phyloP scores from a whole-genome alignment of 1,140 invertebrate genomes.

The Calycopis cecrops region DNA sequence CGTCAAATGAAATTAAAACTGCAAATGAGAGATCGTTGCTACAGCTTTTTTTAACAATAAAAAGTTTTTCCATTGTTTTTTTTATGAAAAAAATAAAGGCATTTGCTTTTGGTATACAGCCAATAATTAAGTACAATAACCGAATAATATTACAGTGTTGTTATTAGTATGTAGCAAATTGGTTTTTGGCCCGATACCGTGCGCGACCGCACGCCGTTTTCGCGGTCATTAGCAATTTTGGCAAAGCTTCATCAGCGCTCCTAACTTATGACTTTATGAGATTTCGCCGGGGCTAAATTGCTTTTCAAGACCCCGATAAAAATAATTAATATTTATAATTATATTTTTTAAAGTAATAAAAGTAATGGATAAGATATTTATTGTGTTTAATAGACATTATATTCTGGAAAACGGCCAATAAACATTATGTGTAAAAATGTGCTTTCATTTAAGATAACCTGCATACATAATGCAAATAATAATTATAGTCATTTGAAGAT shows the following conservation, averaged over 20 bases:
- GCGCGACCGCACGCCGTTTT: slow-evolving; percentile 56
- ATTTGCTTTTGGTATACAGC: no score
- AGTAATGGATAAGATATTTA: not conserved
- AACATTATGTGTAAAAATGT: no score
- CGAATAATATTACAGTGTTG: slow-evolving; percentile 46
- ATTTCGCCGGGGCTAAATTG: slow-evolving; percentile 50
- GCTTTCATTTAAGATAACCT: no score
- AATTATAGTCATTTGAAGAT: no score
- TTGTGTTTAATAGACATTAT: no score
- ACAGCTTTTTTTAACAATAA: no score
- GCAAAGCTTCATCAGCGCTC: slow-evolving; percentile 55
- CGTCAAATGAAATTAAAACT: slow-evolving; percentile 33
- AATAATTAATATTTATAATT: slow-evolving; percentile 16
- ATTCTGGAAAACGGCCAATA: no score
- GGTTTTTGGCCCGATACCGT: slow-evolving; percentile 67
- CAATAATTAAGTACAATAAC: slow-evolving; percentile 26
- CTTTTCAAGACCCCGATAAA: slow-evolving; percentile 31
- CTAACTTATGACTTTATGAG: slow-evolving; percentile 57
- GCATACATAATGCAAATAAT: no score
- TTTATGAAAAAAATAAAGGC: not conserved
- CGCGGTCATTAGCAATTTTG: slow-evolving; percentile 72
- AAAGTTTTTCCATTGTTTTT: not conserved
- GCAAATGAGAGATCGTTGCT: not conserved
- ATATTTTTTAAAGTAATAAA: not conserved
- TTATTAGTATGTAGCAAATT: slow-evolving; percentile 63